These are phyloP conservation scores for Manis javanica DNA, from an alignment of 2,797 vertebrate genomes.

Conservation along the genomic window DNA sequence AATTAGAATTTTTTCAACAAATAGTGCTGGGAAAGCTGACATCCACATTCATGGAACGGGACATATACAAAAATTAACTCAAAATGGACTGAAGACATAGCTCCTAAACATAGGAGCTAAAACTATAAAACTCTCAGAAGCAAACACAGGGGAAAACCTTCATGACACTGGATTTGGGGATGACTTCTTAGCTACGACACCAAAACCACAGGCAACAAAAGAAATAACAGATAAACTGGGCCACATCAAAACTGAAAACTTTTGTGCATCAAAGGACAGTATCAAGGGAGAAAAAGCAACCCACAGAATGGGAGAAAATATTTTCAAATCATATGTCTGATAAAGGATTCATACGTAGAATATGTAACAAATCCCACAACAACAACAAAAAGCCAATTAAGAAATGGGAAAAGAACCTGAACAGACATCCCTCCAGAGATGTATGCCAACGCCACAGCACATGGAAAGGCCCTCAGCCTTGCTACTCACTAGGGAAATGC, in stretches of 20 bases:
- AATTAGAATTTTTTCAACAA: not conserved
- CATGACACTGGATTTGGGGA: not conserved
- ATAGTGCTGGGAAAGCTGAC: not conserved
- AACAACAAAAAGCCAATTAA: not conserved
- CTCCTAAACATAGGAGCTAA: not conserved
- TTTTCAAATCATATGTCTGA: not conserved
- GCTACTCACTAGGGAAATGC: not conserved
- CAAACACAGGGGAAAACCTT: not conserved
- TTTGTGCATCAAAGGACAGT: not conserved
- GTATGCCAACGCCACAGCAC: not conserved
- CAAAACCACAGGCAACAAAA: not conserved
- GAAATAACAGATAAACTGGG: not conserved
- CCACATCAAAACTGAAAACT: constrained; percentile 29
- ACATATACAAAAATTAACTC: constrained; percentile 53
- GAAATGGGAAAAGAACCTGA: not conserved
- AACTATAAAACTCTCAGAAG: constrained; percentile 46
- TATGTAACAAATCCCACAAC: not conserved
- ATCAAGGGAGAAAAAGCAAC: not conserved
- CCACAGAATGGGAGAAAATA: constrained; percentile 6
- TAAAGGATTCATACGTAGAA: not conserved
- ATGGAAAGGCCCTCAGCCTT: not conserved
- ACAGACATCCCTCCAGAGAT: not conserved
- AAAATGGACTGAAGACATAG: not conserved
- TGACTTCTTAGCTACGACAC: not conserved
- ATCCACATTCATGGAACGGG: not conserved